A percentile compares a stretch with the other conserved stretches of the same genome.
phyloP scores from a whole-genome alignment of 2,797 vertebrate genomes.

The Gymnoscopelus microlampas region DNA sequence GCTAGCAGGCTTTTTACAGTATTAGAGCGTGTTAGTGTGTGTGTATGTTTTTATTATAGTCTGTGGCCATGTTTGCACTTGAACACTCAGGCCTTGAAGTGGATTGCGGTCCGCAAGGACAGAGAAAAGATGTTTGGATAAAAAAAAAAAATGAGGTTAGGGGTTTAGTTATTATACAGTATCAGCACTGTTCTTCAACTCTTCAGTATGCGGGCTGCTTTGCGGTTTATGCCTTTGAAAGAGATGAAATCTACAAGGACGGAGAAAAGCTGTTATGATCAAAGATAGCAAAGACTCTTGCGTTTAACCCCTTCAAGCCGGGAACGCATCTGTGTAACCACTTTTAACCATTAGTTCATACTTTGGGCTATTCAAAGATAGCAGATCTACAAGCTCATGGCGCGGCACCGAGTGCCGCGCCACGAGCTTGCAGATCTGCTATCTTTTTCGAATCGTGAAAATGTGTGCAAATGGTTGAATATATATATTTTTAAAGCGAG shows the following conservation, averaged over 20 bases:
- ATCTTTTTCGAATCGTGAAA: too few species aligned
- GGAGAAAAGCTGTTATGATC: slow-evolving; percentile 46
- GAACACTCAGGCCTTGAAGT: slow-evolving; percentile 31
- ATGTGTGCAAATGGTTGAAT: too few species aligned
- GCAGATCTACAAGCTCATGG: too few species aligned
- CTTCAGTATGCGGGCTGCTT: slow-evolving; percentile 47
- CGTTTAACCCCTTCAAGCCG: too few species aligned
- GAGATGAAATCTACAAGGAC: slow-evolving; percentile 47
- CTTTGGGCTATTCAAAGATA: too few species aligned
- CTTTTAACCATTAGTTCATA: too few species aligned
- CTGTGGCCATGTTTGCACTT: slow-evolving; percentile 31
- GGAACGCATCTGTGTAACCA: too few species aligned
- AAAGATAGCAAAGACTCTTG: slow-evolving; percentile 42
- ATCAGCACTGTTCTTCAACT: slow-evolving; percentile 38
- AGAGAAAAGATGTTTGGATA: slow-evolving; percentile 5
- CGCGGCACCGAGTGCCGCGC: too few species aligned
- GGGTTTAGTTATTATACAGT: slow-evolving; percentile 31
- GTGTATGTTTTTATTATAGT: slow-evolving; percentile 15
- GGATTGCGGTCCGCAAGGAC: slow-evolving; percentile 40
- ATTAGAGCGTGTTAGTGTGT: too few species aligned
- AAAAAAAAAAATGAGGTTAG: slow-evolving; percentile 51
- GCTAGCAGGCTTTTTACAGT: background rate
- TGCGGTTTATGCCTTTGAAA: slow-evolving; percentile 40
- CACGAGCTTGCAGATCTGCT: too few species aligned
- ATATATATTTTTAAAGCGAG: too few species aligned